Evolutionary conservation across 2,888 invertebrate genomes (phyloP).

Genomic region (Digitonthophagus gazella): DNA sequence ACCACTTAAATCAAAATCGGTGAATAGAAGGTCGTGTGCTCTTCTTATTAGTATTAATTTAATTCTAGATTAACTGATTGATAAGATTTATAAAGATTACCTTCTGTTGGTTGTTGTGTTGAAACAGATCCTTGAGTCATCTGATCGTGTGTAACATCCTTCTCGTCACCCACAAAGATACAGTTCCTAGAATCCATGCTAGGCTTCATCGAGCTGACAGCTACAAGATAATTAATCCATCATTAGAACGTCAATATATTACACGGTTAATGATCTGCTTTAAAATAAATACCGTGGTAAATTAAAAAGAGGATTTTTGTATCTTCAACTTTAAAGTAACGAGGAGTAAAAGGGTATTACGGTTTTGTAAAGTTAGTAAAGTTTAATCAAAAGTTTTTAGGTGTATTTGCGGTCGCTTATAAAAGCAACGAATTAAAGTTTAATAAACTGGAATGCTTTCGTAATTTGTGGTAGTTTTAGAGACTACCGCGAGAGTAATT

Average conservation of each 20-base stretch:
- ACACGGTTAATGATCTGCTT: not conserved
- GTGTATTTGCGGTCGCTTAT: not conserved
- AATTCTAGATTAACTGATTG: too few species aligned
- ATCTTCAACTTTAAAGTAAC: not conserved
- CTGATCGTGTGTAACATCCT: conserved; percentile 85
- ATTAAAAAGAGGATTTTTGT: not conserved
- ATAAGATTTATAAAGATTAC: conserved; percentile 41
- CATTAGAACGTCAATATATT: too few species aligned
- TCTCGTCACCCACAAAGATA: conserved; percentile 85
- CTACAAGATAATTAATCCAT: conserved; percentile 58
- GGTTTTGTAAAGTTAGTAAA: not conserved
- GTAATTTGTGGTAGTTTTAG: not conserved
- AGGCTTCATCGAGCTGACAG: conserved; percentile 87
- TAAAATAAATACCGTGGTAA: not conserved
- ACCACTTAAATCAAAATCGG: too few species aligned
- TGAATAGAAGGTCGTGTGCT: too few species aligned
- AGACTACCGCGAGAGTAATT: not conserved
- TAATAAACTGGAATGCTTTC: not conserved
- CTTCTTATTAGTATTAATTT: too few species aligned
- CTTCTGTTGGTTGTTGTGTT: conserved; percentile 70
- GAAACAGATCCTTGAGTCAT: conserved; percentile 74
- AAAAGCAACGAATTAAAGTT: not conserved
- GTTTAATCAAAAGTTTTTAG: not conserved
- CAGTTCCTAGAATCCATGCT: conserved; percentile 86
- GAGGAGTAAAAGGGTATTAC: not conserved